Conservation (phyloP, 2,797 vertebrate species). For the Semotilus atromaculatus region DNA sequence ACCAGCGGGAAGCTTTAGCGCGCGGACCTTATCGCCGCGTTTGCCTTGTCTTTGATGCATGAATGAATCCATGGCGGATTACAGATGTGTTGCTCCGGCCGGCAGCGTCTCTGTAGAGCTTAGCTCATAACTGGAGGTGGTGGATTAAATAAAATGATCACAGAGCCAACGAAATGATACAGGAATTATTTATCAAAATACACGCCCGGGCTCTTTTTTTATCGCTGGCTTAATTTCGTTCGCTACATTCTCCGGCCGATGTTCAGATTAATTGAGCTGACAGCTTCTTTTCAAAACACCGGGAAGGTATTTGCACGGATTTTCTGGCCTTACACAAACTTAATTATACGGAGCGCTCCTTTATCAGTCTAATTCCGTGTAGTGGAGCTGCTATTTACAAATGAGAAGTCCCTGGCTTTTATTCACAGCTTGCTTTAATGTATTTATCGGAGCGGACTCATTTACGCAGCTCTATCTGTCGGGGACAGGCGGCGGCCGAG, state of each 20-base stretch:
- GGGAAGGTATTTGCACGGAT: conserved; percentile 99
- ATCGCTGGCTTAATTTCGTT: conserved; percentile 99
- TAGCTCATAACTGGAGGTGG: conserved; percentile 93
- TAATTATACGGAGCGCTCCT: conserved; percentile 99
- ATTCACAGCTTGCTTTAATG: conserved; percentile 99
- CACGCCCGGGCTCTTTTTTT: conserved; percentile 90
- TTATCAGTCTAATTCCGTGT: conserved; percentile 99
- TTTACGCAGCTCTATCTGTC: conserved; percentile 99
- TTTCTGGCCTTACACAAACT: conserved; percentile 99
- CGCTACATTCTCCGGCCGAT: conserved; percentile 98
- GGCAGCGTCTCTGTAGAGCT: conserved; percentile 95
- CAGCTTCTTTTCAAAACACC: conserved; percentile 99
- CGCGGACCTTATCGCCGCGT: not conserved
- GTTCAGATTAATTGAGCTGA: conserved; percentile 99
- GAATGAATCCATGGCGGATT: conserved; percentile 78
- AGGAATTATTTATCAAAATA: conserved; percentile 99
- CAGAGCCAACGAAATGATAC: conserved; percentile 99
- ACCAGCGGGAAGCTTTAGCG: not conserved
- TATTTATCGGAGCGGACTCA: conserved; percentile 99
- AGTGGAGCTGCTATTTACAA: conserved; percentile 99
- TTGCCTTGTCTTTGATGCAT: not conserved
- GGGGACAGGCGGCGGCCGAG: conserved; percentile 99
- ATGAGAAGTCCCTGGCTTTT: conserved; percentile 99
- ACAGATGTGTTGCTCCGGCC: conserved; percentile 84
- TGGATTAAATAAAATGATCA: conserved; percentile 99